Evolutionary conservation across 2,113 vertebrate species (phyloP), one percentile per base, ranked within the genome.

Genomic region (Triplophysa tibetana): DNA sequence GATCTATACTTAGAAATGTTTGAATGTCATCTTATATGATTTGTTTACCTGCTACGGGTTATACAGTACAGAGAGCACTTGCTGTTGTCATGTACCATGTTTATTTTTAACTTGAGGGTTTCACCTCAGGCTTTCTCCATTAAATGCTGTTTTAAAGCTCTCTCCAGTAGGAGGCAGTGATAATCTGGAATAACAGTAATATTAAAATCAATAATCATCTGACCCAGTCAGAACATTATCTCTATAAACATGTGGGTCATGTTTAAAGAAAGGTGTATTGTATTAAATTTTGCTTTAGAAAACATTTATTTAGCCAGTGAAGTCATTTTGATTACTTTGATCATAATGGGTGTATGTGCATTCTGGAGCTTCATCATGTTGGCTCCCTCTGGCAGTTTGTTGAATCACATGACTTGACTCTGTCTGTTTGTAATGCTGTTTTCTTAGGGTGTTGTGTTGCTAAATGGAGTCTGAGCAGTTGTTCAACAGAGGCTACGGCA

Each of bases 391-490:
- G 14, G 50, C 50, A 7, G 50, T 54, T 54, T 21, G 23, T 8
- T 13, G 8, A 48, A 68, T 68, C 43, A 48, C 5, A 19, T 69
- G 26, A 69, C 45, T 14, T 70, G 48, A 54, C 8, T 74, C 17
- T 75, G 8, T 70, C 19, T 80, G 3, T 77, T 41, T 81, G 43
- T 24, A 21, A 80, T 8, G 33, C 12, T 70, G 19, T 11, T 52
- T 77, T 65, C 48, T 10, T 87, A 98, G 96, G 92, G 92, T 88
- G 82, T 86, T 88, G 91, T 87, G 82, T 91, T 94, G 91, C 95
- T 99, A 96, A 96, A 99, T 99, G 98, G 98, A 99, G 96, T 99
- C 97, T 92, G 96, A 98, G 92, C 98, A 99, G 92, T 91, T 99
- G 90, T 98, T 98, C 91, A 95, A 94, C 91, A 96, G 98, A 92